Evolutionary conservation across 2,113 vertebrate species (phyloP), one percentile per base, ranked within the genome.

Genomic region (Nycticebus coucang): DNA sequence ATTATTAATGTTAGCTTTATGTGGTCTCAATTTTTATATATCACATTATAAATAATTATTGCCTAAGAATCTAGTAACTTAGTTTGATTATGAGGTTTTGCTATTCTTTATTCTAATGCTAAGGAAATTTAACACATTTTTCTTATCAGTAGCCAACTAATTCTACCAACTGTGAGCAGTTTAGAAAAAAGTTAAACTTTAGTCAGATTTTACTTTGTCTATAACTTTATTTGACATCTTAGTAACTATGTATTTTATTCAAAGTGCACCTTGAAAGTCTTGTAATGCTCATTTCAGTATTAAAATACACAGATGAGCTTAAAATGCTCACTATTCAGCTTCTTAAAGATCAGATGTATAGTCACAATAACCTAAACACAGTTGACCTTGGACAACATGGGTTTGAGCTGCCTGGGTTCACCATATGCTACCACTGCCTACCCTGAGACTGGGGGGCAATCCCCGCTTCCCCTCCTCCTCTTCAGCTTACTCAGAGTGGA

Each of bases 141-240:
- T 91, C 19, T 92, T 41, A 9, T 41, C 35, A 75, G 24, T 64
- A 85, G 64, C 35, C 22, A 59, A 3, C 11, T 77, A n/a, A 59
- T 80, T 60, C 35, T 87, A 21, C 55, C 62, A 59, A 75, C 77
- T 64, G 7, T 60, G 4, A 92, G 10, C 64, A n/a, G 4, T 82
- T 35, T 74, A 84, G 35, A 89, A 87, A 92, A 59, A 50, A 84
- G 83, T 37, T 89, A 93, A 72, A 71, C 1, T 45, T 90, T n/a
- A 80, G 59, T 81, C 35, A 30, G 3, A 17, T 89, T 87, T 92
- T 80, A 19, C 7, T 80, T 89, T 87, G 14, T 86, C 78, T 79
- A 37, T 45, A 59, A 28, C 4, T 12, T 12, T 78, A 28, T 37
- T 75, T 71, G 1, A 28, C 41, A 81, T 59, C 41, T 7, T 85